Conservation (phyloP, 2,797 vertebrate species). For the Sciurus vulgaris region DNA sequence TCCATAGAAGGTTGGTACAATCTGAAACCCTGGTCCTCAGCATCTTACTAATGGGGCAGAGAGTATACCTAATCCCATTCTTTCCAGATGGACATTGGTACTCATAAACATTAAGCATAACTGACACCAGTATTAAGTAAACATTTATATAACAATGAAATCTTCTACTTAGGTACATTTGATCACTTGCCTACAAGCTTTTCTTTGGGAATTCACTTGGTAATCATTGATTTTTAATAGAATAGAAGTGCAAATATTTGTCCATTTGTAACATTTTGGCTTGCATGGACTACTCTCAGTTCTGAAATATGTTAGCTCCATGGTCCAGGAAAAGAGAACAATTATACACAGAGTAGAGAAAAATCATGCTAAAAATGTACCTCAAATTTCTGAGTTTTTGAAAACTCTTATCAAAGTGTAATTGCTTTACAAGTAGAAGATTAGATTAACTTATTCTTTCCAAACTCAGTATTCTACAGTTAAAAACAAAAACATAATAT, state of each 20-base stretch:
- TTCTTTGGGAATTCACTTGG: neutral
- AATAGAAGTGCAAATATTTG: neutral
- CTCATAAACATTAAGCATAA: neutral
- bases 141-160: neutral
- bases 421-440: neutral
- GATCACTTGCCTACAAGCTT: neutral
- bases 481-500: neutral
- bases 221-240: neutral
- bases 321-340: neutral
- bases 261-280: neutral
- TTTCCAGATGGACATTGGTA: neutral
- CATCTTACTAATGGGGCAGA: neutral
- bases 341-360: neutral
- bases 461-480: neutral
- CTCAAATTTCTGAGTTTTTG: neutral
- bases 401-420: neutral
- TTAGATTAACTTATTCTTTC: neutral
- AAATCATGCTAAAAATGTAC: neutral
- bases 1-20: slow-evolving; percentile 93
- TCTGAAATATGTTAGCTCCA: neutral
- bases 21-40: no score
- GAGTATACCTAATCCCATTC: accelerated
- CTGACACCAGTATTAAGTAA: neutral
- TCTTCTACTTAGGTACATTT: neutral
- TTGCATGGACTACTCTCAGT: neutral